Base-by-base conservation (phyloP, 2,797 vertebrate genomes). In the Microchirus variegatus region DNA sequence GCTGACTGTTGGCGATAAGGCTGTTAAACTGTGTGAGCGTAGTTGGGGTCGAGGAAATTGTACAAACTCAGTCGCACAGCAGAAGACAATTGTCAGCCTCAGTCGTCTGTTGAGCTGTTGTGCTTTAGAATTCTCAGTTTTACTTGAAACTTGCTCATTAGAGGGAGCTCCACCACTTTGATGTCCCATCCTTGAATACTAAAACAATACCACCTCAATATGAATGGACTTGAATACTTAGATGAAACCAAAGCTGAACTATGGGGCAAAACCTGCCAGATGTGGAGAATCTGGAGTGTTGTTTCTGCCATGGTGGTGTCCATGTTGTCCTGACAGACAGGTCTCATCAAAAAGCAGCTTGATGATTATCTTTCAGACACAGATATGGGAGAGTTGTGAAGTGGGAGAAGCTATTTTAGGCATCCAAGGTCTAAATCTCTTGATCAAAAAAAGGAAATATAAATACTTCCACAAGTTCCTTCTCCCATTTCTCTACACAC, bases 131-230 rank as follows among this genome's bases (percentile, higher is more conserved):
- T 77, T 79, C 55, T 78, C 71, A 55, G 81, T 78, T 83, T 79
- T 84, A 82, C 73, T 82, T 86, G 73, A 85, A 81, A 75, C 55
- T 37, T 68, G 67, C 64, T 70, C 44, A 80, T 60, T 63, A n/a
- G n/a, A n/a, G n/a, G n/a, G n/a, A n/a, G n/a, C n/a, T n/a, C n/a
- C n/a, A n/a, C n/a, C n/a, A n/a, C n/a, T n/a, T n/a, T n/a, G n/a
- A n/a, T n/a, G 17, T 43, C 38, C 13, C 9, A 59, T 51, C 55
- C 4, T 31, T 47, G 7, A 58, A 46, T 31, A 43, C 35, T n/a
- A 22, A 63, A 74, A 22, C 61, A 16, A 16, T 15, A 22, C 42
- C 57, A 51, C 9, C 7, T 53, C 15, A 22, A 5, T n/a, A 10
- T 17, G 3, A 37, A 17, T 19, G 7, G 15, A 48, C 14, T 17